Percentiles rank a stretch among this genome's conserved stretches.
Conservation (phyloP, 2,113 vertebrate genomes). For the Vombatus ursinus region DNA sequence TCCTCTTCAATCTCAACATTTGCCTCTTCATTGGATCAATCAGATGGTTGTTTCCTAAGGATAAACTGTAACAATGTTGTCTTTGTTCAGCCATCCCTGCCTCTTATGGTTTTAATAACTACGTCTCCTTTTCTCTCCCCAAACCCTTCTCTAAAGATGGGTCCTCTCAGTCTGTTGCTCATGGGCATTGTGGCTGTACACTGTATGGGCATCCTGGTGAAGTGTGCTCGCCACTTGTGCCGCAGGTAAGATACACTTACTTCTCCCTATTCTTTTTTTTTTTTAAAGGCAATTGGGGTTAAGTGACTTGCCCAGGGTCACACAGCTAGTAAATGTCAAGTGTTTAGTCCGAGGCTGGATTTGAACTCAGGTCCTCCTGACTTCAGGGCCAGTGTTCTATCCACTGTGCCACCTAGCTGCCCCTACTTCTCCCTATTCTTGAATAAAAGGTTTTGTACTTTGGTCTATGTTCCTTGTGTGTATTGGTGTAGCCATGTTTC, state of each 20-base stretch:
- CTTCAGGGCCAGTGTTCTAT: no score
- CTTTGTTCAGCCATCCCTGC: background rate
- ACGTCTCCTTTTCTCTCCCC: slow-evolving; percentile 52
- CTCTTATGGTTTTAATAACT: rapidly evolving
- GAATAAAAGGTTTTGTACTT: background rate
- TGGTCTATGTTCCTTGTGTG: background rate
- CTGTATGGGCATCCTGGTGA: slow-evolving; percentile 95
- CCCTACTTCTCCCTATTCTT: background rate
- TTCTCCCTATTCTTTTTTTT: background rate
- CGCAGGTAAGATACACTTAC: slow-evolving; percentile 85
- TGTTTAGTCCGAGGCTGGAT: no score
- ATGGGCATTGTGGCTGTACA: slow-evolving; percentile 94
- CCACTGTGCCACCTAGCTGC: no score
- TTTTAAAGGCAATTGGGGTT: no score
- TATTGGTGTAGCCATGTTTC: background rate
- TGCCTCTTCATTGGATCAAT: background rate
- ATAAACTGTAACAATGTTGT: background rate
- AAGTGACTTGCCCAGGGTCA: no score
- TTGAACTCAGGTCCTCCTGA: no score
- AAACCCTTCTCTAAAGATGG: slow-evolving; percentile 84
- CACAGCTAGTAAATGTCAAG: no score
- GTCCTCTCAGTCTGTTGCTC: slow-evolving; percentile 91
- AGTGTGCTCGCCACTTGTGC: slow-evolving; percentile 92
- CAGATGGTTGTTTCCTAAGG: background rate
- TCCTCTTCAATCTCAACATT: background rate